phyloP scores from a whole-genome alignment of 2,113 vertebrate species.

The Sminthopsis crassicaudata region DNA sequence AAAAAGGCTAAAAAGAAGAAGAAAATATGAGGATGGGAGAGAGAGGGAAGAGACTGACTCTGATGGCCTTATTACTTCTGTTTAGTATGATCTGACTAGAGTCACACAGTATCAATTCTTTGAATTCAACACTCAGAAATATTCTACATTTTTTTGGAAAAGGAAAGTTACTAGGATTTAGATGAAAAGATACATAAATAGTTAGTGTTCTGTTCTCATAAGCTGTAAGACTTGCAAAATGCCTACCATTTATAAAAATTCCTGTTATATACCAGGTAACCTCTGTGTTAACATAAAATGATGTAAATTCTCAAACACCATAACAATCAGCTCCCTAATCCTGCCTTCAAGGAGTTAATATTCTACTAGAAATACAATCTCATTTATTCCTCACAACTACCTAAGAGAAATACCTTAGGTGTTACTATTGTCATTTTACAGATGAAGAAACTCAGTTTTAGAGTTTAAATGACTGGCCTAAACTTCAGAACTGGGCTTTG shows the following conservation, averaged over 20 bases:
- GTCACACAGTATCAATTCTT: not conserved
- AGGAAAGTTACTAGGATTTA: not conserved
- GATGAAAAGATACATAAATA: not conserved
- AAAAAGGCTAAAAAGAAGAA: no score
- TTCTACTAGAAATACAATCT: not conserved
- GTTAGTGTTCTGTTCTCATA: not conserved
- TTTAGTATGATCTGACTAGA: not conserved
- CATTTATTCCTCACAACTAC: not conserved
- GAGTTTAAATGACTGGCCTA: not conserved
- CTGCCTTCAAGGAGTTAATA: not conserved
- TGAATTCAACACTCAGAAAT: not conserved
- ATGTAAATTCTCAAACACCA: not conserved
- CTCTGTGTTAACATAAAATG: not conserved
- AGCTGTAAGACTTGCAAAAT: not conserved
- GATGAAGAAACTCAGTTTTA: not conserved
- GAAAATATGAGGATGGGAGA: no score
- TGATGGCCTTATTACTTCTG: no score
- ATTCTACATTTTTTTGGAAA: not conserved
- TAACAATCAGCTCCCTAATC: not conserved
- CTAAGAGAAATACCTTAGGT: not conserved
- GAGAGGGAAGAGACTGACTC: no score
- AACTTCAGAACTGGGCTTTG: not conserved
- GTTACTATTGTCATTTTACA: not conserved
- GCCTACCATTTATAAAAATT: not conserved
- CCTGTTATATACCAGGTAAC: not conserved